These are phyloP conservation scores for Ormia ochracea DNA, from an alignment of 2,888 invertebrate genomes.

Conservation along the genomic window DNA sequence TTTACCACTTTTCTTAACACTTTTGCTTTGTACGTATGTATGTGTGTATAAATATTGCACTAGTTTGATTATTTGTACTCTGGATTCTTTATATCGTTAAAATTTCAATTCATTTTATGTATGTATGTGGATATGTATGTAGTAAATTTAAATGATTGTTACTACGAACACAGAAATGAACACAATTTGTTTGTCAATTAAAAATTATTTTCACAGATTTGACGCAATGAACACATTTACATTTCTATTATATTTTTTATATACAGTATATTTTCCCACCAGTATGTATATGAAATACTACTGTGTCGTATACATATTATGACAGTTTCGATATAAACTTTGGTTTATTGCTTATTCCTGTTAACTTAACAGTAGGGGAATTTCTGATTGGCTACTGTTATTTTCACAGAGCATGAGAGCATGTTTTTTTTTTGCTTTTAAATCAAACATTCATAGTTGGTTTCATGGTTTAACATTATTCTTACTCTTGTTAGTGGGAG, in stretches of 20 bases:
- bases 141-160: neutral
- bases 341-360: neutral
- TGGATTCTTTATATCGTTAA: too few species aligned
- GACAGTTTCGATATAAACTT: neutral
- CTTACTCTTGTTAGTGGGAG: neutral
- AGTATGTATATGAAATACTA: too few species aligned
- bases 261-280: too few species aligned
- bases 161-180: constrained; percentile 13
- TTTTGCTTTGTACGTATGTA: too few species aligned
- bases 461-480: too few species aligned
- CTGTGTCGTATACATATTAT: neutral
- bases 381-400: neutral
- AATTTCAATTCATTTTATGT: too few species aligned
- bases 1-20: too few species aligned
- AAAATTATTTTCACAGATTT: neutral
- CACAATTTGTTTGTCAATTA: neutral
- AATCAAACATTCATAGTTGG: too few species aligned
- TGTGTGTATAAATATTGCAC: too few species aligned
- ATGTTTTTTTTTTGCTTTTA: neutral
- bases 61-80: too few species aligned
- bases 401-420: neutral
- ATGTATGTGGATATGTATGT: too few species aligned
- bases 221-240: constrained; percentile 26
- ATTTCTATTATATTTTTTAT: too few species aligned
- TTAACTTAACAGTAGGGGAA: constrained; percentile 11